phyloP scores from a whole-genome alignment of 2,888 invertebrate species.

The Caenorhabditis sinica region DNA sequence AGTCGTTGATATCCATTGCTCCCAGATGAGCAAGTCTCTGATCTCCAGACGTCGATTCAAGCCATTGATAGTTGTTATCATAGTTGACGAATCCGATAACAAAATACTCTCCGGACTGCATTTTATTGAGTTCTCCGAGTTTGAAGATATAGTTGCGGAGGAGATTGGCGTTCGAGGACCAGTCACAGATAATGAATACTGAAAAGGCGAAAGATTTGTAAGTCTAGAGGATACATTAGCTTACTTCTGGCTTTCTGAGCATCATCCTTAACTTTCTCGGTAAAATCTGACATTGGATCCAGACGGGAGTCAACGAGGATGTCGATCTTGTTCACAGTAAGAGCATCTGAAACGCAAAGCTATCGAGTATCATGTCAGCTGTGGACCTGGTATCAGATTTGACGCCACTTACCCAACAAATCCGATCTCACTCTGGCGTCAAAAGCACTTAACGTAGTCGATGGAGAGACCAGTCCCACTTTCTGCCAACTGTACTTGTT shows the following conservation, averaged over 20 bases:
- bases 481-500: conserved; percentile 53
- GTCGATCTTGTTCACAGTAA: conserved; percentile 52
- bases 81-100: conserved; percentile 67
- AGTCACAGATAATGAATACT: conserved; percentile 68
- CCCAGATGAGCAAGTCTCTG: conserved; percentile 51
- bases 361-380: background rate
- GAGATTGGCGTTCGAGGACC: conserved; percentile 58
- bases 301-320: conserved; percentile 62
- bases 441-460: conserved; percentile 52
- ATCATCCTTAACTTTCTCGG: conserved; percentile 38
- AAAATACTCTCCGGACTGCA: conserved; percentile 69
- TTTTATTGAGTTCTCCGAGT: conserved; percentile 58
- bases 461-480: conserved; percentile 58
- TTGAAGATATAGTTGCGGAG: conserved; percentile 59
- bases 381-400: too few species aligned
- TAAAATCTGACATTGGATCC: conserved; percentile 32
- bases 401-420: conserved; percentile 53
- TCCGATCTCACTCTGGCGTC: conserved; percentile 55
- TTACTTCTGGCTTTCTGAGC: conserved; percentile 65
- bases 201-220: conserved; percentile 3
- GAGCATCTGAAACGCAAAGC: conserved; percentile 43
- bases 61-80: conserved; percentile 62
- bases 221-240: background rate
- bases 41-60: conserved; percentile 43
- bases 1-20: conserved; percentile 39